phyloP scores from a whole-genome alignment of 2,113 vertebrate genomes.

The Zosterops japonicus region DNA sequence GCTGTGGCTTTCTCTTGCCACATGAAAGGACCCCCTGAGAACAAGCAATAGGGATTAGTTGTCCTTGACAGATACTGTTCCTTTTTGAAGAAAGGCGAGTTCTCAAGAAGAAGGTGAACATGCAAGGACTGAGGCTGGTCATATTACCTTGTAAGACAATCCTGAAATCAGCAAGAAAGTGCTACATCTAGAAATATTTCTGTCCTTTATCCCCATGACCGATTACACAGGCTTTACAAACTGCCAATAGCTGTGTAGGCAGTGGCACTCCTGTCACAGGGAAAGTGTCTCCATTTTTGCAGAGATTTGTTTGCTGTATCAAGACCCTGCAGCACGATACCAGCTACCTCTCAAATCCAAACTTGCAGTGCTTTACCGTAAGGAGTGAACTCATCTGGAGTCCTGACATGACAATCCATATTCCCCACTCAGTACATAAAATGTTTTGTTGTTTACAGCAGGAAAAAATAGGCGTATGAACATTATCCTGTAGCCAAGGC shows the following conservation, averaged over 20 bases:
- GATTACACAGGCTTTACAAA: neutral
- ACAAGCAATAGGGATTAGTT: neutral
- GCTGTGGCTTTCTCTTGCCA: neutral
- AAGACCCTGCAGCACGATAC: neutral
- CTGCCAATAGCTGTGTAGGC: neutral
- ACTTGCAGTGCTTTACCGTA: neutral
- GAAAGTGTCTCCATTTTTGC: neutral
- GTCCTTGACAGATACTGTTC: constrained; percentile 20
- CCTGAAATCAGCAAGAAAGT: constrained; percentile 20
- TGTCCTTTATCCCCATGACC: constrained; percentile 1
- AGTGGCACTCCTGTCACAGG: neutral
- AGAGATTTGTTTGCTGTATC: constrained; percentile 30
- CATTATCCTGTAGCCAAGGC: neutral
- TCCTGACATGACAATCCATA: neutral
- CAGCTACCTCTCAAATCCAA: neutral
- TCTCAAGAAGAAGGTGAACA: neutral
- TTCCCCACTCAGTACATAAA: neutral
- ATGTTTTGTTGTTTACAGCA: neutral
- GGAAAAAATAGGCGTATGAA: neutral
- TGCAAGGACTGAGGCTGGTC: neutral
- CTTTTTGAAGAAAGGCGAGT: neutral
- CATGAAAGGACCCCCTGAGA: neutral
- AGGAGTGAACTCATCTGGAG: neutral
- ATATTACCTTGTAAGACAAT: neutral
- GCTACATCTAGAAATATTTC: constrained; percentile 15